Evolutionary conservation across 2,888 invertebrate species (phyloP).

Genomic region (Cephus runcator): DNA sequence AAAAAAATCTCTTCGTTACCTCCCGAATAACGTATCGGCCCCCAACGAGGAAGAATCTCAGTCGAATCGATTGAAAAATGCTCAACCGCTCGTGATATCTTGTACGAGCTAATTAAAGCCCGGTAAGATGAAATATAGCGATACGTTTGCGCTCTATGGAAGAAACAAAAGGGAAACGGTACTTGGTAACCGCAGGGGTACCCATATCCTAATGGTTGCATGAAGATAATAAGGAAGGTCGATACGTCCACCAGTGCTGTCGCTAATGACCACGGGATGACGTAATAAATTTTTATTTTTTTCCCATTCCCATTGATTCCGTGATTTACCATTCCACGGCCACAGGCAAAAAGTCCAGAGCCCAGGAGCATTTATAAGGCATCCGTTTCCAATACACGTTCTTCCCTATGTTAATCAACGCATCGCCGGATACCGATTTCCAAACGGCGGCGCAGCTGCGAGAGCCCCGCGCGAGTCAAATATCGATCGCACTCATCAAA

Average conservation of each 20-base stretch:
- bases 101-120: slow-evolving; percentile 13
- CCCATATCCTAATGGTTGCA: not conserved
- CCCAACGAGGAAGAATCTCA: too few relatives aligned
- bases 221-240: slow-evolving; percentile 2
- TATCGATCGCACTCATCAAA: too few relatives aligned
- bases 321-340: slow-evolving; percentile 26
- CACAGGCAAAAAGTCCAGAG: too few relatives aligned
- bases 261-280: slow-evolving; percentile 39
- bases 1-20: too few relatives aligned
- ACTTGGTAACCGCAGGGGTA: slow-evolving; percentile 7
- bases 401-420: too few relatives aligned
- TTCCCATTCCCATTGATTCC: not conserved
- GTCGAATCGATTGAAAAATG: slow-evolving; percentile 13
- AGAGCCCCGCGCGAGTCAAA: too few relatives aligned
- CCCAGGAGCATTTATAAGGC: too few relatives aligned
- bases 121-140: slow-evolving; percentile 10
- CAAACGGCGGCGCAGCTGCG: too few relatives aligned
- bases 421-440: too few relatives aligned
- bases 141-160: slow-evolving; percentile 23
- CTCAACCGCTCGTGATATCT: slow-evolving; percentile 20
- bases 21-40: too few relatives aligned
- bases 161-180: slow-evolving; percentile 34
- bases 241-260: not conserved
- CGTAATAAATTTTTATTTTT: slow-evolving; percentile 25
- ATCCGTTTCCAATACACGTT: too few relatives aligned